phyloP scores from a whole-genome alignment of 2,888 invertebrate genomes.

The Kuschelorhynchus macadamiae region DNA sequence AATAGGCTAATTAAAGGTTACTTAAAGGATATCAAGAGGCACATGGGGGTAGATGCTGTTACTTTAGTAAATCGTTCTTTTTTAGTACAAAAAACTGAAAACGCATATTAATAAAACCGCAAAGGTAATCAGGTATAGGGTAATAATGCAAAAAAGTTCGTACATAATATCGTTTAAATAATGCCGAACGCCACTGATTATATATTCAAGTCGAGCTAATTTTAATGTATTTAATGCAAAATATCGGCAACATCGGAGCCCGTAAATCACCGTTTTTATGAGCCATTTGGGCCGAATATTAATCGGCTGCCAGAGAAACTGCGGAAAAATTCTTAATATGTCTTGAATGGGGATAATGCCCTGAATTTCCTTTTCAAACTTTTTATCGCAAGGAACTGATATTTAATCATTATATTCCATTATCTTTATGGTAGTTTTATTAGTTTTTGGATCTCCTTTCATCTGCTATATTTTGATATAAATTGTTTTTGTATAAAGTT shows the following conservation, averaged over 20 bases:
- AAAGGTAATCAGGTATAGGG: too few species aligned
- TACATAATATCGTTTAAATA: too few species aligned
- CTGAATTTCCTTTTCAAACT: constrained; percentile 38
- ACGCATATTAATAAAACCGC: too few species aligned
- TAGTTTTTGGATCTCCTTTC: too few species aligned
- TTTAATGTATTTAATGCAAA: constrained; percentile 51
- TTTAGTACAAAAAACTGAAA: too few species aligned
- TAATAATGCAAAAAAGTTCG: too few species aligned
- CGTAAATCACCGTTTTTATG: constrained; percentile 68
- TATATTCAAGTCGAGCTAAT: constrained; percentile 38
- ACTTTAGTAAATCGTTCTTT: too few species aligned
- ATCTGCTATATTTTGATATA: too few species aligned
- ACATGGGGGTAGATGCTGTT: too few species aligned
- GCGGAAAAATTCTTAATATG: constrained; percentile 53
- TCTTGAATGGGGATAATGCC: constrained; percentile 49
- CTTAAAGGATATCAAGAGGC: too few species aligned
- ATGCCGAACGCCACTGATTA: constrained; percentile 16
- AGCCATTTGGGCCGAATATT: constrained; percentile 68
- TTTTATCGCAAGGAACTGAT: constrained; percentile 40
- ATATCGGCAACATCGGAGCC: constrained; percentile 49
- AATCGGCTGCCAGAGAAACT: constrained; percentile 64
- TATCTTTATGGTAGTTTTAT: constrained; percentile 3
- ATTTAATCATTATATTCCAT: constrained; percentile 40
- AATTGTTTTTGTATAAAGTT: too few species aligned
- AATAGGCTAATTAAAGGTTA: too few species aligned